Conservation (phyloP, 2,113 vertebrate genomes). For the Ptyas mucosa region DNA sequence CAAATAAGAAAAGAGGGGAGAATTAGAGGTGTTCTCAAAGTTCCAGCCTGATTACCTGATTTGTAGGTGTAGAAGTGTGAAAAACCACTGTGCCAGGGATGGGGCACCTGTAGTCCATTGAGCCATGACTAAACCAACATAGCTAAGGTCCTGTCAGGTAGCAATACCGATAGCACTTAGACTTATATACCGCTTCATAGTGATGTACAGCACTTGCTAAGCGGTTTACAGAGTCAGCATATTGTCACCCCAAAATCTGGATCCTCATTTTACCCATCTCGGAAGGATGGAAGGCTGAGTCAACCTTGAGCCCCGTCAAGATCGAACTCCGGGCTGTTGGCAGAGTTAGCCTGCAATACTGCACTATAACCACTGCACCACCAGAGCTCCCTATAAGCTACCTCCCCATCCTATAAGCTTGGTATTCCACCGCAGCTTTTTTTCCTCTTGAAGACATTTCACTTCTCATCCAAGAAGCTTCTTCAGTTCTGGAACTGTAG, state of each 20-base stretch:
- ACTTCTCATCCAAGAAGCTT: no score
- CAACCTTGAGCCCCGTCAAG: no score
- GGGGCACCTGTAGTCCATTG: not conserved
- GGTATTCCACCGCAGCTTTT: not conserved
- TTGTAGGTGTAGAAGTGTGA: not conserved
- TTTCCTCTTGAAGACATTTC: no score
- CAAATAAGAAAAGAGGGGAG: constrained; percentile 4
- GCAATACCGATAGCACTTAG: not conserved
- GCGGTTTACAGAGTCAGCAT: no score
- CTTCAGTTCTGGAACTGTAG: no score
- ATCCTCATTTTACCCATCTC: no score
- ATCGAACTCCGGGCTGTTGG: no score
- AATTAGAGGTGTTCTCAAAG: constrained; percentile 24
- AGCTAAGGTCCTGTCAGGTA: not conserved
- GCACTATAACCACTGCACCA: not conserved
- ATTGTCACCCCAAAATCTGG: no score
- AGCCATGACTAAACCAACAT: not conserved
- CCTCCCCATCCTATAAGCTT: not conserved
- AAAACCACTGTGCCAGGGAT: not conserved
- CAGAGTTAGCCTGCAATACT: not conserved
- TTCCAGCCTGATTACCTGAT: not conserved
- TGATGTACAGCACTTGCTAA: not conserved
- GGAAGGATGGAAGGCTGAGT: no score
- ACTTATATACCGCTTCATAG: not conserved
- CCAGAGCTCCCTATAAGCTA: not conserved